Evolutionary conservation across 2,113 vertebrate species (phyloP).

Genomic region (Macaca mulatta): DNA sequence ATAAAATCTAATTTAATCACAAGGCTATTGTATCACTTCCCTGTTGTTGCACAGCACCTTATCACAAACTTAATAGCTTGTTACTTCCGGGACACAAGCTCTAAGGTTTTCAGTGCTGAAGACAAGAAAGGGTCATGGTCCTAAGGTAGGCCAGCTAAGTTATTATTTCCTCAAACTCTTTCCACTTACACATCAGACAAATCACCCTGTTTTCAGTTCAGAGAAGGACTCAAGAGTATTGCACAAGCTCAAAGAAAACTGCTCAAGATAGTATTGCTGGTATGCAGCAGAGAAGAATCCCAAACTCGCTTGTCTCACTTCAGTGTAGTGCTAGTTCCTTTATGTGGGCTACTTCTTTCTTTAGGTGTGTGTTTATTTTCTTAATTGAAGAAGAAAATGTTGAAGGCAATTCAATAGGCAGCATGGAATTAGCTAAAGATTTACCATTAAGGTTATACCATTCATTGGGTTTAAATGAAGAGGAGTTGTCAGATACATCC

Average conservation of each 20-base stretch:
- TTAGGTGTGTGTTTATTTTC: neutral
- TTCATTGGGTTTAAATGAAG: neutral
- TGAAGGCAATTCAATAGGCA: neutral
- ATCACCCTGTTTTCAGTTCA: neutral
- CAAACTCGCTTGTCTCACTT: neutral
- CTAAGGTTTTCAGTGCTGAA: neutral
- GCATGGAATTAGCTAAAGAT: neutral
- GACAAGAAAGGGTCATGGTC: neutral
- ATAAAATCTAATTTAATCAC: neutral
- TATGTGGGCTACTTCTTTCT: neutral
- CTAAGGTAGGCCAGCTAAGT: neutral
- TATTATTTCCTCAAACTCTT: neutral
- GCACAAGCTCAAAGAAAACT: neutral
- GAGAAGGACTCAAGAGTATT: neutral
- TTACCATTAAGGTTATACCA: neutral
- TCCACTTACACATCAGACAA: neutral
- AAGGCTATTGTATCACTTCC: neutral
- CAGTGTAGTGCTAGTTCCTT: neutral
- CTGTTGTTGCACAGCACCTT: neutral
- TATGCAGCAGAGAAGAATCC: neutral
- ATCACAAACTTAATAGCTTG: neutral
- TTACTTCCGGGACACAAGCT: neutral
- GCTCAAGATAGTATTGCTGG: neutral
- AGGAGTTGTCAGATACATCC: neutral
- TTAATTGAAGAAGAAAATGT: neutral